These are phyloP conservation scores for Drosophila tripunctata DNA, from an alignment of 2,888 invertebrate genomes.

Conservation along the genomic window DNA sequence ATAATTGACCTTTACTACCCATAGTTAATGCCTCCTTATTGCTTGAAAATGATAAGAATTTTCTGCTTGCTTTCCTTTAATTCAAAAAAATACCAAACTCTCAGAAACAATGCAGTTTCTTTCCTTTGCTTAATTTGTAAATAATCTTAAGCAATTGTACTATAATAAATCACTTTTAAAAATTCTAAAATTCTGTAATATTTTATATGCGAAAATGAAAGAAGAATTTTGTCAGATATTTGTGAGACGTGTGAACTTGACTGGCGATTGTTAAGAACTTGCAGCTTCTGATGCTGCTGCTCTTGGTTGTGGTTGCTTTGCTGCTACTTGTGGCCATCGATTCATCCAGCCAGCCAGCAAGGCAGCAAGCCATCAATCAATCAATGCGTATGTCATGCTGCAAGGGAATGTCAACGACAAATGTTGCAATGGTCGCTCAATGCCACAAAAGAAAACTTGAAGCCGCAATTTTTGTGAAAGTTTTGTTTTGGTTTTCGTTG, in stretches of 20 bases:
- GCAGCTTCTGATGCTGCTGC: slow-evolving; percentile 6
- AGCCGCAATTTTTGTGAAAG: slow-evolving; percentile 37
- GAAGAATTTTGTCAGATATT: slow-evolving; percentile 18
- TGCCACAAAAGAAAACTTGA: slow-evolving; percentile 41
- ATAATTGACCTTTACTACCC: too few species aligned
- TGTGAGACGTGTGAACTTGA: slow-evolving; percentile 37
- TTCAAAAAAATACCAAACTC: too few species aligned
- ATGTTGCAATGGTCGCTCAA: slow-evolving; percentile 55
- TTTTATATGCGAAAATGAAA: slow-evolving; percentile 2
- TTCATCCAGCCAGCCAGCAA: slow-evolving; percentile 41
- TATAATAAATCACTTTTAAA: not conserved
- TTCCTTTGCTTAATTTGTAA: too few species aligned
- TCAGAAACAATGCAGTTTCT: too few species aligned
- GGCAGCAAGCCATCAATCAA: slow-evolving; percentile 60
- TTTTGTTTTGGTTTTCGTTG: slow-evolving; percentile 14
- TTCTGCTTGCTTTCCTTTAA: too few species aligned
- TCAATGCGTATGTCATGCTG: slow-evolving; percentile 63
- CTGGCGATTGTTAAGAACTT: slow-evolving; percentile 8
- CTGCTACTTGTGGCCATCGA: slow-evolving; percentile 11
- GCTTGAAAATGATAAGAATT: too few species aligned
- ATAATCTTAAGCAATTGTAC: not conserved
- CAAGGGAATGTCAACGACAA: slow-evolving; percentile 63
- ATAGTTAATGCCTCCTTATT: too few species aligned
- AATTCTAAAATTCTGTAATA: not conserved
- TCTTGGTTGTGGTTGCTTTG: slow-evolving; percentile 7